phyloP scores from a whole-genome alignment of 2,888 invertebrate species.

The Anaspis maculata region DNA sequence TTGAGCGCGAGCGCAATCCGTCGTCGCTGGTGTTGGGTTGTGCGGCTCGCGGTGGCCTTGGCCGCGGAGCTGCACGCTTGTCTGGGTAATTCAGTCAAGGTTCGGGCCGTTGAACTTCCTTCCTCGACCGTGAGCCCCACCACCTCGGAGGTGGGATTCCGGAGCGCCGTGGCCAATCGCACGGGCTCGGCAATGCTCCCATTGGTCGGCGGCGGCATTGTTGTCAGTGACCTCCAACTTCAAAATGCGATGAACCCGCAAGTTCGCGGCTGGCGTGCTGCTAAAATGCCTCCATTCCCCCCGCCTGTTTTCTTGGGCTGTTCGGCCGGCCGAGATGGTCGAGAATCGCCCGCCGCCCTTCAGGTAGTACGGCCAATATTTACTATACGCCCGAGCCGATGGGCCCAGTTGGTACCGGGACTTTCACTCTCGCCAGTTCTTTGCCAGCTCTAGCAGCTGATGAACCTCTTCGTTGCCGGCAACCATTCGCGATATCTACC shows the following conservation, averaged over 20 bases:
- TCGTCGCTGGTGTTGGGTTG: no score
- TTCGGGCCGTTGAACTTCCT: conserved; percentile 73
- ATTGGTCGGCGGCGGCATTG: conserved; percentile 48
- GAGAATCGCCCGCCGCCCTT: conserved; percentile 39
- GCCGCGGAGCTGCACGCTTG: conserved; percentile 46
- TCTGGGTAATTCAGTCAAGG: conserved; percentile 78
- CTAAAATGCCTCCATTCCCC: conserved; percentile 44
- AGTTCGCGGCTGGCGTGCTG: conserved; percentile 45
- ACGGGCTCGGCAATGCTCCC: conserved; percentile 39
- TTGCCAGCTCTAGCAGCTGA: conserved; percentile 30
- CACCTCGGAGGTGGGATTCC: conserved; percentile 33
- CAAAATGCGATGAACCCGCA: conserved; percentile 68
- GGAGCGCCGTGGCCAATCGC: conserved; percentile 34
- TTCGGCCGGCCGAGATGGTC: conserved; percentile 23
- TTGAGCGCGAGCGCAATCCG: conserved; percentile 29
- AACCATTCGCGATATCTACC: conserved; percentile 3
- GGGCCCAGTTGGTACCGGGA: conserved; percentile 41
- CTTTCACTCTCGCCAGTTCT: conserved; percentile 44
- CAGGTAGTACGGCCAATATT: conserved; percentile 41
- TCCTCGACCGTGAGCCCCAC: conserved; percentile 34
- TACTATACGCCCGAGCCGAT: conserved; percentile 37
- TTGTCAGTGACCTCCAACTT: conserved; percentile 82
- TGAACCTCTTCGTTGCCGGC: conserved; percentile 5
- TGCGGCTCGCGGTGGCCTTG: conserved; percentile 35
- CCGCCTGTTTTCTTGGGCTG: conserved; percentile 17